Conservation (phyloP, 2,113 vertebrate species). For the Paratilapia polleni region DNA sequence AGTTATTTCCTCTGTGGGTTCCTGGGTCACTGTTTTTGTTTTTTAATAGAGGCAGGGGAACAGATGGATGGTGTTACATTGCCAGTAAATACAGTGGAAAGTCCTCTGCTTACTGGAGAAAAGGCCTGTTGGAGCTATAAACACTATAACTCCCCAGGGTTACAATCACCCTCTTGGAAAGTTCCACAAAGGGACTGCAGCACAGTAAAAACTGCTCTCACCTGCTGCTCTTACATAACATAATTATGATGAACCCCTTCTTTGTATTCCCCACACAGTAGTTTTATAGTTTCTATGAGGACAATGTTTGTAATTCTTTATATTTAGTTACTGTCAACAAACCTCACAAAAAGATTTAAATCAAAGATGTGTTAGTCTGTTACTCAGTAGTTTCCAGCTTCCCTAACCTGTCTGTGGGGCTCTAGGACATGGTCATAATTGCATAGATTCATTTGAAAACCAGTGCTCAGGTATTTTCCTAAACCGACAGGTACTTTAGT, state of each 20-base stretch:
- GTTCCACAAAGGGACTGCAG: slow-evolving; percentile 21
- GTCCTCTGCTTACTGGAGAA: slow-evolving; percentile 4
- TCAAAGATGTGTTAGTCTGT: background rate
- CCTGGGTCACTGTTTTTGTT: slow-evolving; percentile 25
- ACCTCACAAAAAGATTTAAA: background rate
- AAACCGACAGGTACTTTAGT: no score
- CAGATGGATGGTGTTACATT: slow-evolving; percentile 40
- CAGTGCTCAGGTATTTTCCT: no score
- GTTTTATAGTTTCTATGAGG: background rate
- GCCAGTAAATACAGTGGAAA: slow-evolving; percentile 45
- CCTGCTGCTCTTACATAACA: background rate
- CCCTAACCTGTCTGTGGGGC: background rate
- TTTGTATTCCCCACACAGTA: background rate
- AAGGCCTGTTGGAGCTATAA: slow-evolving; percentile 23
- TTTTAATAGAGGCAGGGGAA: slow-evolving; percentile 32
- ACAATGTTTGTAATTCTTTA: background rate
- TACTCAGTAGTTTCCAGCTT: background rate
- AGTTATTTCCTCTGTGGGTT: slow-evolving; percentile 23
- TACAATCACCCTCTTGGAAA: slow-evolving; percentile 44
- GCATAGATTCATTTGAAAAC: background rate
- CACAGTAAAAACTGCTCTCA: background rate
- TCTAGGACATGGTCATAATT: background rate
- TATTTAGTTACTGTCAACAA: background rate
- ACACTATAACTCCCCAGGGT: slow-evolving; percentile 33
- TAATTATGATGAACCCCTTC: background rate